These are phyloP conservation scores for Dinomys branickii DNA, from an alignment of 2,113 vertebrate species.

Conservation along the genomic window DNA sequence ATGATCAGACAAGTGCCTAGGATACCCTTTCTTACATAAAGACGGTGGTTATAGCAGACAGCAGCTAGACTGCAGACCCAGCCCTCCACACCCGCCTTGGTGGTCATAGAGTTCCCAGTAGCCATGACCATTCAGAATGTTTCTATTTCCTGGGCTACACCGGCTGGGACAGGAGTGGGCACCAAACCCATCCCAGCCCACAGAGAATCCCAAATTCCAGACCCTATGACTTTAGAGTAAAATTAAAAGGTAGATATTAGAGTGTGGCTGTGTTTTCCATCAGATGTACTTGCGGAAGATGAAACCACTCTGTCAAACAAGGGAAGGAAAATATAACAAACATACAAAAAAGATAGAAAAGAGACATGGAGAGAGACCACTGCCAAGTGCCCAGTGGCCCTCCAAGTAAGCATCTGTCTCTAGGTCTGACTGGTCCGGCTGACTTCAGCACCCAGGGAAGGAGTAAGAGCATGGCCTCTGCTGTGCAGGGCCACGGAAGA, in stretches of 20 bases:
- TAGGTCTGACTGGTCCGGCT: background rate
- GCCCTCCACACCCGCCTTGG: background rate
- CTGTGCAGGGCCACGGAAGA: background rate
- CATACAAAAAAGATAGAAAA: background rate
- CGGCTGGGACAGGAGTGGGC: background rate
- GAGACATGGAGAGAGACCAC: background rate
- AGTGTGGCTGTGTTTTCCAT: background rate
- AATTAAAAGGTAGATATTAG: background rate
- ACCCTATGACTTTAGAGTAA: background rate
- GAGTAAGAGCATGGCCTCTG: background rate
- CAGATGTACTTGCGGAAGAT: background rate
- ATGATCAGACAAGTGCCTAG: background rate
- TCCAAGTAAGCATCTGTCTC: background rate
- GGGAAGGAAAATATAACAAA: background rate
- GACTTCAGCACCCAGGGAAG: background rate
- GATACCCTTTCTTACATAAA: background rate
- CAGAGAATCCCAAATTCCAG: background rate
- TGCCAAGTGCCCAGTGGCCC: background rate
- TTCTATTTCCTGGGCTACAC: background rate
- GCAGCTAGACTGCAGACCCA: too few species aligned
- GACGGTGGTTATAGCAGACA: accelerated
- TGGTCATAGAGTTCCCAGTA: background rate
- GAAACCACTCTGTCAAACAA: background rate
- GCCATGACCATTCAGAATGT: accelerated
- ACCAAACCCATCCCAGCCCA: background rate